These are phyloP conservation scores for Passerina amoena DNA, from an alignment of 2,113 vertebrate genomes.

Conservation along the genomic window DNA sequence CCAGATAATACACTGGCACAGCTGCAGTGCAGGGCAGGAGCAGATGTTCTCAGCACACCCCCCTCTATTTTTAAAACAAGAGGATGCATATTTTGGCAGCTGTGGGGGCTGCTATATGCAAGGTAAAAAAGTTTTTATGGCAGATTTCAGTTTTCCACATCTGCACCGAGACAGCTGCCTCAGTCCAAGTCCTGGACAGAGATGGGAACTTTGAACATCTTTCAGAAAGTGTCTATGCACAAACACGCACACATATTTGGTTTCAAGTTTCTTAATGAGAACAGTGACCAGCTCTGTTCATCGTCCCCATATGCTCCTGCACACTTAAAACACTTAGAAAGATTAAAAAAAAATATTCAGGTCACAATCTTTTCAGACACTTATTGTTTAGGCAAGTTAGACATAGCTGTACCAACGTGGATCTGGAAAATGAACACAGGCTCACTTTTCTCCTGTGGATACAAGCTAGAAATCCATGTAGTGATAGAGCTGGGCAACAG, in stretches of 20 bases:
- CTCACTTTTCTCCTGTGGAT: not conserved
- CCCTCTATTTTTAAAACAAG: not conserved
- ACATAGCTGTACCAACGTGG: accelerated
- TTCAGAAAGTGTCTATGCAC: not conserved
- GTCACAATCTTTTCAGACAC: not conserved
- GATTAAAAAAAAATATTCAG: not conserved
- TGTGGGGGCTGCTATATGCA: not conserved
- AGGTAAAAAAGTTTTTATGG: not conserved
- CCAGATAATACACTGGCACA: slow-evolving; percentile 41
- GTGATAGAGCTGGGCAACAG: not conserved
- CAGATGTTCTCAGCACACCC: not conserved
- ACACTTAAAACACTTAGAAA: not conserved
- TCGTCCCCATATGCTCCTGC: accelerated
- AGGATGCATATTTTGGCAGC: slow-evolving; percentile 46
- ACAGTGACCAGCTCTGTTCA: not conserved
- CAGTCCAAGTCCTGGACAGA: not conserved
- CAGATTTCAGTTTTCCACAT: slow-evolving; percentile 37
- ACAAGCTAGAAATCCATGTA: not conserved
- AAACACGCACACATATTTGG: accelerated
- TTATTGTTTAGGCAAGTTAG: not conserved
- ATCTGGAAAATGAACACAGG: not conserved
- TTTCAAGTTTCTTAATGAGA: not conserved
- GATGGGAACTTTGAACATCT: not conserved
- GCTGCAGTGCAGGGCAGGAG: slow-evolving; percentile 33
- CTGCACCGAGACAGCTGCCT: not conserved